Evolutionary conservation across 2,797 vertebrate species (phyloP), one percentile per base, ranked within the genome.

Genomic region (Neostethus bicornis): DNA sequence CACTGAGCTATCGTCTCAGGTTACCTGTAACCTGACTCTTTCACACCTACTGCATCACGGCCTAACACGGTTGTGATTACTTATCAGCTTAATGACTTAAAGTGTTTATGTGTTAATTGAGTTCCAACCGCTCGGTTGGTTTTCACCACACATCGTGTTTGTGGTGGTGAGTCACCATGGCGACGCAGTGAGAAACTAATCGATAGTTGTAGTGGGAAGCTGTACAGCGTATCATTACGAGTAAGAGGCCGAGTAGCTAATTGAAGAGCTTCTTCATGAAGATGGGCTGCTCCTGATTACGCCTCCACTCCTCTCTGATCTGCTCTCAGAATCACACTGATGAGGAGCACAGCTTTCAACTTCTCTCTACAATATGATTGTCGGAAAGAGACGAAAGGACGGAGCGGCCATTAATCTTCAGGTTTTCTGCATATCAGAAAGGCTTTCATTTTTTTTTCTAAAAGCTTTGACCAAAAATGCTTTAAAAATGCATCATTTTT

Each of bases 201-300:
- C 56, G 56, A 67, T 70, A 32, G 73, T 65, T 75, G 75, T 51
- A 65, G 76, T 75, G 79, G 56, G 69, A 68, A 75, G 53, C 66
- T 62, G 48, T 64, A 70, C 61, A 81, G 70, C 23, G 47, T 90
- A 82, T 86, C 82, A 87, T 87, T 87, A 90, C 74, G 75, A 75
- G 71, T 49, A 64, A 84, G 81, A 86, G 85, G 84, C 75, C 84
- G 73, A 37, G 75, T 78, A 66, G 82, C 77, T 88, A 87, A 87
- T 86, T 87, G 71, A 80, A 87, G 83, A 77, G 72, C 81, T 87
- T 69, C 76, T 79, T 79, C 75, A 84, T 77, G 61, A 83, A 81
- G 82, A 84, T 29, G 21, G 64, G 60, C 84, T 82, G 58, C 79
- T 79, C 69, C 77, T 87, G 83, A 88, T 89, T 87, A 87, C 64